A percentile compares a stretch with the other conserved stretches of the same genome.
Evolutionary conservation across 2,888 invertebrate species (phyloP).

Genomic region (Dorcus hopei): DNA sequence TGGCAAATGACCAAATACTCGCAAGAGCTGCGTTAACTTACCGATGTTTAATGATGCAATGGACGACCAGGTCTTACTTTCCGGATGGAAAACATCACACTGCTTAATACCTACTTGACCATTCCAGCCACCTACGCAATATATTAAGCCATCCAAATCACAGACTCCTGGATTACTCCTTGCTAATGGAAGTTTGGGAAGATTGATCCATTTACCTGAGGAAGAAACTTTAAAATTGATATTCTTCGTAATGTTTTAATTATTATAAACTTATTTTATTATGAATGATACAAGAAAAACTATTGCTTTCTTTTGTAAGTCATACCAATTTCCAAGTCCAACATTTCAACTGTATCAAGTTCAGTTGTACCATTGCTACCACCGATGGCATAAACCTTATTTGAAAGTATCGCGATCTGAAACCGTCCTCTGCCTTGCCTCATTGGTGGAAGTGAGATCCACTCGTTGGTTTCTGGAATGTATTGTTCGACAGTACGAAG

Average conservation of each 20-base stretch:
- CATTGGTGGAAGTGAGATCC: conserved; percentile 70
- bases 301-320: conserved; percentile 37
- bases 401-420: conserved; percentile 67
- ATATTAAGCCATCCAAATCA: conserved; percentile 62
- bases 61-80: conserved; percentile 61
- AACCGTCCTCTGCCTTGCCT: conserved; percentile 73
- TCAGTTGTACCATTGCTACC: conserved; percentile 83
- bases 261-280: neutral
- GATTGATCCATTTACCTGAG: conserved; percentile 42
- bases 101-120: conserved; percentile 67
- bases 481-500: conserved; percentile 73
- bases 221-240: neutral
- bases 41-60: conserved; percentile 68
- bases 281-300: neutral
- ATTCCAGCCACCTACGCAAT: conserved; percentile 78
- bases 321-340: conserved; percentile 51
- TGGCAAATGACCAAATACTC: neutral
- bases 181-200: conserved; percentile 58
- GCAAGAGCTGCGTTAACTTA: conserved; percentile 32
- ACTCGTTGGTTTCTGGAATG: conserved; percentile 65
- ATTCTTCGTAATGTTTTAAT: neutral
- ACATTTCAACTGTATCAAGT: conserved; percentile 68
- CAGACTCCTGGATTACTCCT: conserved; percentile 70
- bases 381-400: conserved; percentile 72
- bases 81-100: conserved; percentile 70